Conservation (phyloP, 2,797 vertebrate genomes). For the Peromyscus nudipes region DNA sequence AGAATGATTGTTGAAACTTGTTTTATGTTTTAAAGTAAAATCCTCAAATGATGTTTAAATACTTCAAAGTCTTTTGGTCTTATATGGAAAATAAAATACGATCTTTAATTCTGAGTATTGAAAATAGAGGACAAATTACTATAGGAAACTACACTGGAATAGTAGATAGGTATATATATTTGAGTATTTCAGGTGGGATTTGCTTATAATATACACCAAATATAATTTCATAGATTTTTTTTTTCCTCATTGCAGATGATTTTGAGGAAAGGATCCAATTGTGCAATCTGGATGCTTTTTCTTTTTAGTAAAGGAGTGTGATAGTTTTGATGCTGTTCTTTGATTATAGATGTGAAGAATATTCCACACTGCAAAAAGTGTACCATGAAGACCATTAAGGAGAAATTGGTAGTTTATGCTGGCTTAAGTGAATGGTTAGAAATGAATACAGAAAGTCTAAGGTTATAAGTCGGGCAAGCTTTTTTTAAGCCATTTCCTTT, state of each 20-base stretch:
- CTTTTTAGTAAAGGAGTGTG: not conserved
- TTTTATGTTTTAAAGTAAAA: constrained; percentile 47
- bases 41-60: constrained; percentile 33
- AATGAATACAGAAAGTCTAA: not conserved
- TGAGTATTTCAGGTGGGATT: not conserved
- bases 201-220: not conserved
- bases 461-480: not conserved
- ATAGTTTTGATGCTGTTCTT: constrained; percentile 21
- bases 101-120: constrained; percentile 47
- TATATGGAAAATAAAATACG: constrained; percentile 52
- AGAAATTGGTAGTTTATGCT: not conserved
- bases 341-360: not conserved
- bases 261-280: constrained; percentile 43
- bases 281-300: not conserved
- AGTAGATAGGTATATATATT: not conserved
- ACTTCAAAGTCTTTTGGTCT: constrained; percentile 2
- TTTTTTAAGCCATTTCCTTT: constrained; percentile 59
- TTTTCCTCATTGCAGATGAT: constrained; percentile 30
- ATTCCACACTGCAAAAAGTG: constrained; percentile 37
- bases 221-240: not conserved
- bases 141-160: not conserved
- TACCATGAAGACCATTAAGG: not conserved
- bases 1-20: not conserved
- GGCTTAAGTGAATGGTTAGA: constrained; percentile 52
- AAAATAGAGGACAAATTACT: constrained; percentile 54